Conservation (phyloP, 2,888 invertebrate species). For the Lasioglossum calceatum region DNA sequence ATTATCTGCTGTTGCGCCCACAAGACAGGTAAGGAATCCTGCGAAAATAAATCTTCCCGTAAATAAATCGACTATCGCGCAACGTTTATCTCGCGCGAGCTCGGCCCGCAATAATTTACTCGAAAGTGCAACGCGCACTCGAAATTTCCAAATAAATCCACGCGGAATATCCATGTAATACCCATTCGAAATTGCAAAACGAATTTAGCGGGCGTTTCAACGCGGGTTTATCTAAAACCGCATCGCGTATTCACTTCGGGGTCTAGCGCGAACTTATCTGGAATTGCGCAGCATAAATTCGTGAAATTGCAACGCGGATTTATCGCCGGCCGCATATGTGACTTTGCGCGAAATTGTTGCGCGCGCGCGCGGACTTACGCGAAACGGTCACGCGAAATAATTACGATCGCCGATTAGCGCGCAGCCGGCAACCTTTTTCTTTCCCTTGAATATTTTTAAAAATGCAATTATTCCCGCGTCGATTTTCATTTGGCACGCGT, state of each 20-base stretch:
- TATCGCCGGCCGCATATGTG: background rate
- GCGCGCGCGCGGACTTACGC: background rate
- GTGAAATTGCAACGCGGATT: conserved; percentile 21
- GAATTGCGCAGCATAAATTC: conserved; percentile 24
- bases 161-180: background rate
- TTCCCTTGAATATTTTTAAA: background rate
- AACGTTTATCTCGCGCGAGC: background rate
- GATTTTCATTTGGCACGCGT: background rate
- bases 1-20: conserved; percentile 91
- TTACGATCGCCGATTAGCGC: background rate
- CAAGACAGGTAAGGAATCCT: conserved; percentile 84
- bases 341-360: conserved; percentile 7
- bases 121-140: background rate
- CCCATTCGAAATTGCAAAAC: background rate
- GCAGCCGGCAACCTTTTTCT: background rate
- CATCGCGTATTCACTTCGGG: conserved; percentile 22
- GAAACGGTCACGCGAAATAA: background rate
- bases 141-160: conserved; percentile 8
- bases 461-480: background rate
- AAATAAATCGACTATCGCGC: background rate
- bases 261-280: conserved; percentile 32
- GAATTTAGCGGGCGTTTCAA: conserved; percentile 35
- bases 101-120: background rate
- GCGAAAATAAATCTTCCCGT: background rate
- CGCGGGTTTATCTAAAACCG: conserved; percentile 39